phyloP scores from a whole-genome alignment of 2,797 vertebrate species.

The Odontamblyopus rebecca region DNA sequence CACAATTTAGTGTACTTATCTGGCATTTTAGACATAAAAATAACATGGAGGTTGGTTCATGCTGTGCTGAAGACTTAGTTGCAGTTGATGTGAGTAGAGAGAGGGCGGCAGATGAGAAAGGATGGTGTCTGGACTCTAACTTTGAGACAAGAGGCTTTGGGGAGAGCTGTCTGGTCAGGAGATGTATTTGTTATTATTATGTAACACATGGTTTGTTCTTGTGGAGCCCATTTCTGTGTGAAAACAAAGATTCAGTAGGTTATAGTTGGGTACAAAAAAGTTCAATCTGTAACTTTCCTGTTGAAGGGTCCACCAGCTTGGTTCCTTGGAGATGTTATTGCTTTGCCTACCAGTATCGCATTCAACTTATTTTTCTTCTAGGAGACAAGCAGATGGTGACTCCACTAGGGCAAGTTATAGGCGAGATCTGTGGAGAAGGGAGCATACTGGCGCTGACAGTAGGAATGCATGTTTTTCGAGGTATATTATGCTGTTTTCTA shows the following conservation, averaged over 20 bases:
- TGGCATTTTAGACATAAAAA: not conserved
- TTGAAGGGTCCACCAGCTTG: not conserved
- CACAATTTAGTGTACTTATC: not conserved
- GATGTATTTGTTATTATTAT: conserved; percentile 8
- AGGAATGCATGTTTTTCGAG: too few relatives aligned
- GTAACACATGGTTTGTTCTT: too few relatives aligned
- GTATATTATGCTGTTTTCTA: not conserved
- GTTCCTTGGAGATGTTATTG: not conserved
- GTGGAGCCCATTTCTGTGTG: too few relatives aligned
- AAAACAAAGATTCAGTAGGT: too few relatives aligned
- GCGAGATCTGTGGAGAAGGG: not conserved
- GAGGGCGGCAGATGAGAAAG: not conserved
- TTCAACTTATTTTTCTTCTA: too few relatives aligned
- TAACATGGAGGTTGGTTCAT: not conserved
- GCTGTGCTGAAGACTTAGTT: conserved; percentile 3
- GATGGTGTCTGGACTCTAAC: not conserved
- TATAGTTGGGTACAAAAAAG: too few relatives aligned
- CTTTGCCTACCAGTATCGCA: not conserved
- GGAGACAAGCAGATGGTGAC: too few relatives aligned
- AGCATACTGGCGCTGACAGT: not conserved
- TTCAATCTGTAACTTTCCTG: too few relatives aligned
- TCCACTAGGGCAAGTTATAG: not conserved
- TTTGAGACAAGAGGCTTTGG: not conserved
- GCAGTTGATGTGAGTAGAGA: not conserved
- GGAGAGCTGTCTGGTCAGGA: not conserved